Percentiles rank a stretch among this genome's conserved stretches.
phyloP scores from a whole-genome alignment of 53 echinoderm and acorn worm species.

The Holothuria leucospilota region DNA sequence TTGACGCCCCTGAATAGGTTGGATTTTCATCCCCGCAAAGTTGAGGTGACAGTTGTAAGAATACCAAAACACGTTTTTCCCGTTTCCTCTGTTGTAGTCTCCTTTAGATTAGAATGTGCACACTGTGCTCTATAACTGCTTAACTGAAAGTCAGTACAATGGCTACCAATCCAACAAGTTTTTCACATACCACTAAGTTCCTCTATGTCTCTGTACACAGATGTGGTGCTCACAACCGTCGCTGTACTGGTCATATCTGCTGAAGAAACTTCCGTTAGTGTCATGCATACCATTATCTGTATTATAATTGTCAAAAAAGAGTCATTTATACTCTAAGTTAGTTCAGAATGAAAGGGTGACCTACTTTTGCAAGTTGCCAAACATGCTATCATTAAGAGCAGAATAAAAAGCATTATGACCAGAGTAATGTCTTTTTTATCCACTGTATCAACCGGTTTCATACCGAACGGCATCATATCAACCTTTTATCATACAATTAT shows the following conservation, averaged over 20 bases:
- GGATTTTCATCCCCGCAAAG: background rate
- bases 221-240: background rate
- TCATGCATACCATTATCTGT: too few relatives aligned
- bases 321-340: too few relatives aligned
- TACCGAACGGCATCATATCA: too few relatives aligned
- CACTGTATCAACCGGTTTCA: too few relatives aligned
- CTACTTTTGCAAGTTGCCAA: too few relatives aligned
- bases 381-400: too few relatives aligned
- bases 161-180: background rate
- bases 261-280: slow-evolving; percentile 5
- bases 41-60: background rate
- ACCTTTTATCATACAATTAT: too few relatives aligned
- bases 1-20: too few relatives aligned
- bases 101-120: background rate
- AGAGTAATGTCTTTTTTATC: too few relatives aligned
- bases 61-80: background rate
- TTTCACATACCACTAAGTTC: background rate
- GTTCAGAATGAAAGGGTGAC: too few relatives aligned
- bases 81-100: slow-evolving; percentile 5
- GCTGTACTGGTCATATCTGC: background rate
- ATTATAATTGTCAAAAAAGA: too few relatives aligned
- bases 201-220: background rate
- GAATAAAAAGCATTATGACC: too few relatives aligned
- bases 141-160: slow-evolving; percentile 3
- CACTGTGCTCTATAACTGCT: background rate